Base-by-base conservation (phyloP, 2,113 vertebrate species). In the Bufo gargarizans region DNA sequence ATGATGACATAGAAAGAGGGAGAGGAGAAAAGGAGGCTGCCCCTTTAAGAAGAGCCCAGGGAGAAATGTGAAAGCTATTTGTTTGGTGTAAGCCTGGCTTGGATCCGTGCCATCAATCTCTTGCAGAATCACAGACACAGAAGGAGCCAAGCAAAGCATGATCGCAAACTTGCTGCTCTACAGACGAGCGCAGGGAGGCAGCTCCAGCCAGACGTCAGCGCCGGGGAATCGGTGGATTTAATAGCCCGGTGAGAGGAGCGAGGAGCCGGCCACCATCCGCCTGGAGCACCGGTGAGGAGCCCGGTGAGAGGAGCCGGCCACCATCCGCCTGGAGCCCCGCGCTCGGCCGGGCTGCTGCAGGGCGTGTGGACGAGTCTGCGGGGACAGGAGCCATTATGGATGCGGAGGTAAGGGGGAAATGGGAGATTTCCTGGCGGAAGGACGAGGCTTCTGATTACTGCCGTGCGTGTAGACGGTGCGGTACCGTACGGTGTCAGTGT, bases 71-170 rank as follows among this genome's bases (percentile, higher is more conserved):
- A 82, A 77, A 88, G 87, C 87, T 77, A 84, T 83, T 83, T 88
- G 87, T 84, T 88, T 77, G 87, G 87, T 88, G 87, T 72, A 84
- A 84, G 86, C 79, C 86, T 88, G 53, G 81, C 58, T 63, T 88
- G 87, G 87, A 88, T n/a, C 71, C 11, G 49, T 88, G 87, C 87
- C 87, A 88, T 84, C 87, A 88, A 88, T 88, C 86, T 83, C 79
- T 76, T 53, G 87, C 87, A 88, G 81, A 83, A 88, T 83, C 87
- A 77, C 80, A 88, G 87, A 84, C 80, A 88, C 87, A 84, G 81
- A 71, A 82, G 81, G 59, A 63, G 87, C 87, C 85, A 86, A 86
- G 85, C 85, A 86, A 86, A 86, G 85, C 85, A 83, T 74, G 81
- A 88, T 82, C 87, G 58, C 80, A 84, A 88, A 88, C 87, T 88